Evolutionary conservation across 2,797 vertebrate genomes (phyloP).

Genomic region (Gastrophryne carolinensis): DNA sequence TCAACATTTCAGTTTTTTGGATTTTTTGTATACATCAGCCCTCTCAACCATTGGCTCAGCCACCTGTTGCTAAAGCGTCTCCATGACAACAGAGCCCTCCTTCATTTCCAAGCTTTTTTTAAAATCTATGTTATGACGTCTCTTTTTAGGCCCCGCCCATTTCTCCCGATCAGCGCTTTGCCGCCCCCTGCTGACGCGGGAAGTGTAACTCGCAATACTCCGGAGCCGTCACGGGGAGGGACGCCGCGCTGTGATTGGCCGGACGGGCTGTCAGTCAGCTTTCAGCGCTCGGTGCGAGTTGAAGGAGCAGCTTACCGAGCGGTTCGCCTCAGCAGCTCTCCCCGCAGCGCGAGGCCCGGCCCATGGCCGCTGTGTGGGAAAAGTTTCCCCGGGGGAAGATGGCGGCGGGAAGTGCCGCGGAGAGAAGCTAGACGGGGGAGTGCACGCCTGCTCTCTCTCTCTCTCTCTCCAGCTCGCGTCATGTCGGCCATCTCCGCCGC

Average conservation of each 20-base stretch:
- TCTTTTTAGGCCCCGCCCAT: neutral
- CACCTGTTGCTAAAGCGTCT: neutral
- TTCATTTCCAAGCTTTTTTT: neutral
- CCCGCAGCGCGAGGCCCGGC: neutral
- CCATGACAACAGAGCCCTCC: slow-evolving; percentile 8
- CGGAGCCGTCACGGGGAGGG: slow-evolving; percentile 36
- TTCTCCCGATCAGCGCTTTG: neutral
- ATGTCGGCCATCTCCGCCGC: slow-evolving; percentile 93
- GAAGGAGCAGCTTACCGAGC: slow-evolving; percentile 47
- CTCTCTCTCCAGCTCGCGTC: slow-evolving; percentile 30
- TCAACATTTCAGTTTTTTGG: too few species aligned
- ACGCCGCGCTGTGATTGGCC: slow-evolving; percentile 18
- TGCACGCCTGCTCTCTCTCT: neutral
- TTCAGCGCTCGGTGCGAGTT: slow-evolving; percentile 14
- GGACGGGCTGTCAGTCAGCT: slow-evolving; percentile 30
- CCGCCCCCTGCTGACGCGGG: neutral
- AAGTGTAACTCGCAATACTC: slow-evolving; percentile 33
- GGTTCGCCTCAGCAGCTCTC: slow-evolving; percentile 53
- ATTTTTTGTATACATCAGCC: too few species aligned
- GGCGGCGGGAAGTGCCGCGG: neutral
- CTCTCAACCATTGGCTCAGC: neutral
- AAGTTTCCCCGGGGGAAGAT: slow-evolving; percentile 22
- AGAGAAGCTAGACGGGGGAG: neutral
- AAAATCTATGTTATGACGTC: neutral
- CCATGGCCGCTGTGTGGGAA: neutral